Evolutionary conservation across 2,113 vertebrate species (phyloP), one percentile per base, ranked within the genome.

Genomic region (Tachuris rubrigastra): DNA sequence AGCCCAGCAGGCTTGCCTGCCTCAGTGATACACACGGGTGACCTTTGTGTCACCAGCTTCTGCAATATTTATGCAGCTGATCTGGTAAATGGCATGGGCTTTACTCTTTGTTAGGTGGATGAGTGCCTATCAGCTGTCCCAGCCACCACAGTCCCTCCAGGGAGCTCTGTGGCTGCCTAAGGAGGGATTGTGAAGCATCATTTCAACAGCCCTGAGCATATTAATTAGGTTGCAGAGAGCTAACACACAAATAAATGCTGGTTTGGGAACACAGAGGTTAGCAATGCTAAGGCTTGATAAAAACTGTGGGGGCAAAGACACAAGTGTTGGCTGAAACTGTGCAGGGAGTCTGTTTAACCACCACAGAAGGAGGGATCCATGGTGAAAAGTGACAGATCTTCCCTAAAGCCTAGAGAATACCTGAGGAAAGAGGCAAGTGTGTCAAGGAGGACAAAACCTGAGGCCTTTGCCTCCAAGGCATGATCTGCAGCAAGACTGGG

Each of bases 11-110:
- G 55, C 39, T 69, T 23, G 11, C 11, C 66, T 76, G 55, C 53
- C 49, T 78, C 25, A 42, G 35, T 7, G 21, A 65, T 49, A 59
- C 3, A 2, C 63, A 33, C 62, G 68, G 53, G 41, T 60, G 63
- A 62, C 59, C 52, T 73, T 59, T 73, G 52, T 2, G 4, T 66
- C 90, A 83, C 41, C 77, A 81, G 71, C 73, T 87, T 0, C 0
- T 96, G 68, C 59, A 94, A 50, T 93, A 94, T 95, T 95, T 58
- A 94, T 91, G 81, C 78, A 75, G 59, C 21, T 37, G 37, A 8
- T 78, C 10, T 58, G 66, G 52, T 47, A 50, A 93, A 78, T 1
- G 10, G 73, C 30, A 8, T 8, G 24, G 33, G 3, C 75, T 95
- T 87, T 62, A 28, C 27, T 87, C 59, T 73, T 89, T 76, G 33